A percentile compares a stretch with the other conserved stretches of the same genome.
These are phyloP conservation scores for Microctonus brassicae DNA, from an alignment of 2,888 invertebrate species.

Conservation along the genomic window DNA sequence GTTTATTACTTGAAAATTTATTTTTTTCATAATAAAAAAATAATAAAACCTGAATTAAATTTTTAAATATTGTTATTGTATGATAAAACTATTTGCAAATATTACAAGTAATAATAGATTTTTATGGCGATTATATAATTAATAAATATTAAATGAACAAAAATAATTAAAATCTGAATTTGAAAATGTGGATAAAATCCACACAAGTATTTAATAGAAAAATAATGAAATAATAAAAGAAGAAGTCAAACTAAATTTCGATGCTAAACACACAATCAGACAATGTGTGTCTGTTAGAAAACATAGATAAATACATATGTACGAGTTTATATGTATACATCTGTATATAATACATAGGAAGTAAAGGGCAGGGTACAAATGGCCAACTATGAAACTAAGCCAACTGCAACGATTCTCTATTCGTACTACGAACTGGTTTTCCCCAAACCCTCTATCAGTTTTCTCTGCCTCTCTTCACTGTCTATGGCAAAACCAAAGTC, in stretches of 20 bases:
- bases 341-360: no score
- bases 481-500: not conserved
- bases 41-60: no score
- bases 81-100: no score
- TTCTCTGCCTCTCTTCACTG: not conserved
- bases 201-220: not conserved
- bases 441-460: not conserved
- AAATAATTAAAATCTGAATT: no score
- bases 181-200: not conserved
- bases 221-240: not conserved
- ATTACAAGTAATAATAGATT: no score
- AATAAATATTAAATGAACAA: no score
- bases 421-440: not conserved
- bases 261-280: slow-evolving; percentile 20
- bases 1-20: no score
- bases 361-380: slow-evolving; percentile 8
- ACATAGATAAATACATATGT: not conserved
- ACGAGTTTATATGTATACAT: no score
- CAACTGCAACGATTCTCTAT: slow-evolving; percentile 9
- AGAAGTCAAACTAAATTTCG: slow-evolving; percentile 18
- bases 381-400: slow-evolving; percentile 22
- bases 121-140: no score
- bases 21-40: no score
- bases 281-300: not conserved
- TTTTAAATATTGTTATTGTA: no score